A percentile compares a stretch with the other conserved stretches of the same genome.
Evolutionary conservation across 2,888 invertebrate genomes (phyloP).

Genomic region (Hemithea aestivaria): DNA sequence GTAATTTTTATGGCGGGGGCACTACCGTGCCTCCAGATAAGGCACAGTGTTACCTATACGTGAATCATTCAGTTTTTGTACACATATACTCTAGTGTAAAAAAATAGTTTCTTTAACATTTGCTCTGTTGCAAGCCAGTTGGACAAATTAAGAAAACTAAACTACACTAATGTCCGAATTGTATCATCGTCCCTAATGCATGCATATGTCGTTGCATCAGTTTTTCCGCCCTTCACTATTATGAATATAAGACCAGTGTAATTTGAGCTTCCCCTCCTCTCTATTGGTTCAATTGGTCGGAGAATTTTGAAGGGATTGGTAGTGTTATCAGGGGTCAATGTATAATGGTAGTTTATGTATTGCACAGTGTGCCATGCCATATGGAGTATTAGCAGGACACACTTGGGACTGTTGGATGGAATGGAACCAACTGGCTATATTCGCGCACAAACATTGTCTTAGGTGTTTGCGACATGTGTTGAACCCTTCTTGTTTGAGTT

Average conservation of each 20-base stretch:
- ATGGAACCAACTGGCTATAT: conserved; percentile 72
- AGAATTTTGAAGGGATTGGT: conserved; percentile 4
- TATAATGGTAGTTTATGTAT: conserved; percentile 55
- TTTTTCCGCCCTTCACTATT: conserved; percentile 63
- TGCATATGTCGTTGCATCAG: conserved; percentile 75
- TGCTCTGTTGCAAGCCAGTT: conserved; percentile 45
- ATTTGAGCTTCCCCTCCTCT: conserved; percentile 31
- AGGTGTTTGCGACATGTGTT: conserved; percentile 28
- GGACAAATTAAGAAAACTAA: conserved; percentile 56
- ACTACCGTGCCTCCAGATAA: no score
- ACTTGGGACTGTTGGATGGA: conserved; percentile 65
- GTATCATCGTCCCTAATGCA: conserved; percentile 73
- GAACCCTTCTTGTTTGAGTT: conserved; percentile 20
- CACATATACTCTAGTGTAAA: no score
- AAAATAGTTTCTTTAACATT: conserved; percentile 12
- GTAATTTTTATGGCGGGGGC: no score
- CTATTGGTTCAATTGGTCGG: conserved; percentile 1
- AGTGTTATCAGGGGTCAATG: conserved; percentile 34
- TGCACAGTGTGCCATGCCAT: conserved; percentile 66
- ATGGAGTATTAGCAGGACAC: conserved; percentile 76
- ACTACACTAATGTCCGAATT: conserved; percentile 54
- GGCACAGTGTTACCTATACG: no score
- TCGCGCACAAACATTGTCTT: conserved; percentile 51
- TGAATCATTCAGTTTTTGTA: no score
- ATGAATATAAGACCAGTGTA: conserved; percentile 53